Conservation (phyloP, 2,797 vertebrate genomes). For the Sebastes diploproa region DNA sequence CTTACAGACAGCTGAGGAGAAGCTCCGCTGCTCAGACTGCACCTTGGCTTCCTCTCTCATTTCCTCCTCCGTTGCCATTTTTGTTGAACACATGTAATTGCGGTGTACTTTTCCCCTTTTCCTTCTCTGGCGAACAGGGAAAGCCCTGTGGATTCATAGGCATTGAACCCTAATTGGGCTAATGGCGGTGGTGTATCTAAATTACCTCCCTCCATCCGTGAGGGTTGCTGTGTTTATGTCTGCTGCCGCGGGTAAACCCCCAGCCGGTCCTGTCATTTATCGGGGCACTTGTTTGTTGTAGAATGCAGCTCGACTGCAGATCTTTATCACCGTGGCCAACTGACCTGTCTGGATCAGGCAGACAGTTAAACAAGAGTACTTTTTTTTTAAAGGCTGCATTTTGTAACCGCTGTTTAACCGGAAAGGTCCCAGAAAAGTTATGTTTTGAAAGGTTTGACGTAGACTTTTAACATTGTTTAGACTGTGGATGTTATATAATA, state of each 20-base stretch:
- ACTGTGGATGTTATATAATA: neutral
- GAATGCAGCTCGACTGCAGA: conserved; percentile 77
- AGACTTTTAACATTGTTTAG: neutral
- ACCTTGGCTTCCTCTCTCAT: conserved; percentile 70
- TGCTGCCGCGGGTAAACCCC: conserved; percentile 76
- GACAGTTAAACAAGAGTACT: conserved; percentile 25
- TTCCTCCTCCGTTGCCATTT: conserved; percentile 69
- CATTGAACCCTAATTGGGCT: conserved; percentile 82
- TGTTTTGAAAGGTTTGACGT: neutral
- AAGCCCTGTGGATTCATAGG: conserved; percentile 81
- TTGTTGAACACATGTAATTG: conserved; percentile 66
- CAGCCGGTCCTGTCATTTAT: conserved; percentile 75
- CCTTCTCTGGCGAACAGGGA: conserved; percentile 60
- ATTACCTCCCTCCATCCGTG: conserved; percentile 80
- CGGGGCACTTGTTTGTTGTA: conserved; percentile 80
- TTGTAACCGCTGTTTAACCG: neutral
- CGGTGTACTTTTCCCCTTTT: conserved; percentile 66
- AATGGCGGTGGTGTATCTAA: conserved; percentile 82
- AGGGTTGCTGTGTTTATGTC: conserved; percentile 85
- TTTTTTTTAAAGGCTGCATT: neutral
- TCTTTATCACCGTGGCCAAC: conserved; percentile 73
- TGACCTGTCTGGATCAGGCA: conserved; percentile 66
- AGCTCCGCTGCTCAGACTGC: conserved; percentile 54
- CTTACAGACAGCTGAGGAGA: conserved; percentile 57
- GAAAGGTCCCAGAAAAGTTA: neutral